These are phyloP conservation scores for Paguma larvata DNA, from an alignment of 2,797 vertebrate species.

Conservation along the genomic window DNA sequence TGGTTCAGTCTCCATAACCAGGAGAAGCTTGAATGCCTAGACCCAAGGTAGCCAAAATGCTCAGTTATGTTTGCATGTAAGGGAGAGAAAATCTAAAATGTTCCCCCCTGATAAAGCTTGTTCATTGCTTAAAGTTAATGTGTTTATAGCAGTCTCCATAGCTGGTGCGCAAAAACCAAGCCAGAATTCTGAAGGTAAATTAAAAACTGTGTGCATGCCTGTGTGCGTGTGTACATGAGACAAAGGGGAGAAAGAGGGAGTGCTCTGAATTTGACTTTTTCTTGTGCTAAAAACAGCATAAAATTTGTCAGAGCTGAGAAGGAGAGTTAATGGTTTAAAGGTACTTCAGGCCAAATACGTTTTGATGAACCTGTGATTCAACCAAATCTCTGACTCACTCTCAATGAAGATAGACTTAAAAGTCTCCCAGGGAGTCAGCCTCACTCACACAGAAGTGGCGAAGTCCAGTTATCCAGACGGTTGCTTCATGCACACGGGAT, in stretches of 20 bases:
- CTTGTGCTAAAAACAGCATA: neutral
- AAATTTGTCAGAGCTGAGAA: conserved; percentile 1
- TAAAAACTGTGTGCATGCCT: neutral
- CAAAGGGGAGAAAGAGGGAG: neutral
- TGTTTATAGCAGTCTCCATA: conserved; percentile 59
- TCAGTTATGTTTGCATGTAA: conserved; percentile 58
- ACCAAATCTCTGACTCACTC: neutral
- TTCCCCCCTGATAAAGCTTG: conserved; percentile 42
- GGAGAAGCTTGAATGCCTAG: neutral
- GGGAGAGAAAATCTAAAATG: conserved; percentile 37
- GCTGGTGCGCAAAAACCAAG: conserved; percentile 3
- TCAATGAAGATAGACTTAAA: neutral
- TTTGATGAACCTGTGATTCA: neutral
- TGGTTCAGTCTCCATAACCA: neutral
- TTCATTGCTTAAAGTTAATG: conserved; percentile 44
- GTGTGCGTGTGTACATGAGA: neutral
- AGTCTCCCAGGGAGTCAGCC: neutral
- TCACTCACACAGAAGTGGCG: neutral
- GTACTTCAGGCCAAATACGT: neutral
- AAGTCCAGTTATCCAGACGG: neutral
- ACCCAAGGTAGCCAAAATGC: neutral
- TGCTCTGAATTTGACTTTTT: neutral
- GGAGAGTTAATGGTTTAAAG: neutral
- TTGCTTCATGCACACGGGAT: neutral
- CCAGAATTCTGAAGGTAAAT: neutral